phyloP scores from a whole-genome alignment of 2,797 vertebrate species.

The Chelon labrosus region DNA sequence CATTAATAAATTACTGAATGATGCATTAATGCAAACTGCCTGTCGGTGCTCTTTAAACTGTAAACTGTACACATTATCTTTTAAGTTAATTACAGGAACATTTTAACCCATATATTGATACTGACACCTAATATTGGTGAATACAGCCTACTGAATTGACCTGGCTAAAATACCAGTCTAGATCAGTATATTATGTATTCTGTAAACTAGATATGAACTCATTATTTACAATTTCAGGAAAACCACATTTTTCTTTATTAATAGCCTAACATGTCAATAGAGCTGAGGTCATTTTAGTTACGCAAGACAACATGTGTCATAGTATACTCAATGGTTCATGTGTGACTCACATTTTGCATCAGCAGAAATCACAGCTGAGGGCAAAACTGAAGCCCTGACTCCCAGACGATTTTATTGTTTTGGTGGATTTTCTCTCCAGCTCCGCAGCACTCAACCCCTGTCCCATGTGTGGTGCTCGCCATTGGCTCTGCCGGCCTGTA shows the following conservation, averaged over 20 bases:
- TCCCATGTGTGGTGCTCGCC: conserved; percentile 62
- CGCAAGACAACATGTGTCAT: too few relatives aligned
- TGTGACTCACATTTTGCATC: background rate
- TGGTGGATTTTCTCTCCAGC: background rate
- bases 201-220: conserved; percentile 6
- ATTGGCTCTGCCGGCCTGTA: conserved; percentile 76
- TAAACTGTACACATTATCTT: background rate
- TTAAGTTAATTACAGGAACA: too few relatives aligned
- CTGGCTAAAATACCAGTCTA: background rate
- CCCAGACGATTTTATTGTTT: background rate
- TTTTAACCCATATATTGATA: too few relatives aligned
- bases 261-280: background rate
- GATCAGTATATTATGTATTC: background rate
- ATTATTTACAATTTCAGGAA: background rate
- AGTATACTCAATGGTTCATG: background rate
- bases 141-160: too few relatives aligned
- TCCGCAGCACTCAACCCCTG: conserved; percentile 37
- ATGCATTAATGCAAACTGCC: background rate
- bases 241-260: background rate
- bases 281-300: background rate
- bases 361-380: background rate
- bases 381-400: background rate
- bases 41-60: background rate
- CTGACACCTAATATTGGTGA: too few relatives aligned
- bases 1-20: background rate